Conservation (phyloP, 2,888 invertebrate species). For the Fragum sueziense region DNA sequence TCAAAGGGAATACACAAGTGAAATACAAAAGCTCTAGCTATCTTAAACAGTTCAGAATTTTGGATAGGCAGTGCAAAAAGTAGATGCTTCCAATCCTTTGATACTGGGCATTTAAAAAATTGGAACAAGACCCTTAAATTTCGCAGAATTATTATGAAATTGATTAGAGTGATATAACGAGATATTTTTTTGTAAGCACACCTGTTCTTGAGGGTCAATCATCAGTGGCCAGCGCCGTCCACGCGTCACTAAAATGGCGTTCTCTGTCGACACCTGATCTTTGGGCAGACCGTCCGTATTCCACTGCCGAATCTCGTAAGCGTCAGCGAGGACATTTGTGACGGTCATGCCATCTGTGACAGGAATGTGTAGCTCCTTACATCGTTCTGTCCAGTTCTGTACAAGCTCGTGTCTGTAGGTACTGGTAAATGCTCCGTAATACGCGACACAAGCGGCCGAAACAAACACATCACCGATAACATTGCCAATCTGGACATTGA, state of each 20-base stretch:
- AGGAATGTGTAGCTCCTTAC: constrained; percentile 87
- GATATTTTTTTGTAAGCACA: too few relatives aligned
- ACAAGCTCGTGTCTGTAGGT: constrained; percentile 84
- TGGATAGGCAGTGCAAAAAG: too few relatives aligned
- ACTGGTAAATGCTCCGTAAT: constrained; percentile 83
- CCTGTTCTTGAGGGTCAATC: constrained; percentile 83
- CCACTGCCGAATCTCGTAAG: constrained; percentile 86
- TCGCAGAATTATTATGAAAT: too few relatives aligned
- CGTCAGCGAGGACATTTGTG: constrained; percentile 81
- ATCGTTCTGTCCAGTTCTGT: constrained; percentile 87
- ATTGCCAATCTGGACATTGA: constrained; percentile 80
- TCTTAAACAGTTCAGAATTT: too few relatives aligned
- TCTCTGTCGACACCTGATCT: constrained; percentile 82
- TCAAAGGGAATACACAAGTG: too few relatives aligned
- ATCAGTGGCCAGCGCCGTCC: constrained; percentile 83
- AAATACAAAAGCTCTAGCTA: too few relatives aligned
- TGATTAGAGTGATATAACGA: too few relatives aligned
- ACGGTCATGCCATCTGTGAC: constrained; percentile 88
- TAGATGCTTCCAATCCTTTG: too few relatives aligned
- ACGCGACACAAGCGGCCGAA: constrained; percentile 82
- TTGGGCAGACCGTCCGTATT: constrained; percentile 82
- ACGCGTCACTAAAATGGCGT: constrained; percentile 82
- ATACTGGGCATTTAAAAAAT: too few relatives aligned
- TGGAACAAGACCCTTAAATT: too few relatives aligned
- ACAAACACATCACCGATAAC: constrained; percentile 83